Base-by-base conservation (phyloP, 1,140 invertebrate species). In the Drosophila rufa region DNA sequence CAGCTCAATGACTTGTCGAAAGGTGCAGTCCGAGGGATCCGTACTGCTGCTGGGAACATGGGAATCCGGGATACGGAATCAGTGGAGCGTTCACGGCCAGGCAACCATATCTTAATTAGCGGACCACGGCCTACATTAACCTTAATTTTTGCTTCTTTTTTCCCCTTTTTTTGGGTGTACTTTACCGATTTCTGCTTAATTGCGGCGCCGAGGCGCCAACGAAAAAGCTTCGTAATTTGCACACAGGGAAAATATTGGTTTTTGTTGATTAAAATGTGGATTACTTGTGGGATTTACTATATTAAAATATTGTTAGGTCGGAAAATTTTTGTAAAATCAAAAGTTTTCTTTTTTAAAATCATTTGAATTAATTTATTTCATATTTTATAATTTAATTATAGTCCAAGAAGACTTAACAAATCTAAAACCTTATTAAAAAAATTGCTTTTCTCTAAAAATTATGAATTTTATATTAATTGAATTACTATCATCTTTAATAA, bases 1-100 rank as follows among this genome's bases (percentile, higher is more conserved):
- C 84, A 89, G 74, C 85, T 89, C 78, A 90, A 89, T 89, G 84
- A 89, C 85, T 89, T 89, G 84, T 81, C 85, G 84, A 89, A 89
- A 89, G 85, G 85, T 81, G 74, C 74, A 58, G 77, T 43, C 40
- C 27, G 27, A n/a, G 33, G 27, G 38, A 19, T 27, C 33, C 42
- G 33, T 36, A 36, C 33, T 11, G 33, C 15, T 30, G 17, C 51
- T 33, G 36, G 17, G 19, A 55, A 14, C 53, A 15, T 55, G 46
- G 47, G 47, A 48, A 55, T 40, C 38, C 19, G 25, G 42, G 46
- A 30, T 22, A 40, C 33, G 36, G 40, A 38, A 7, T 38, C 69
- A 89, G 69, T 81, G 80, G 73, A 81, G 80, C 84, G 57, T 45
- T 51, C 46, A 55, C 53, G 61, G 38, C 50, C 83, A 89, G 61